phyloP scores from a whole-genome alignment of 1,140 invertebrate genomes.

The Cydia pomonella region DNA sequence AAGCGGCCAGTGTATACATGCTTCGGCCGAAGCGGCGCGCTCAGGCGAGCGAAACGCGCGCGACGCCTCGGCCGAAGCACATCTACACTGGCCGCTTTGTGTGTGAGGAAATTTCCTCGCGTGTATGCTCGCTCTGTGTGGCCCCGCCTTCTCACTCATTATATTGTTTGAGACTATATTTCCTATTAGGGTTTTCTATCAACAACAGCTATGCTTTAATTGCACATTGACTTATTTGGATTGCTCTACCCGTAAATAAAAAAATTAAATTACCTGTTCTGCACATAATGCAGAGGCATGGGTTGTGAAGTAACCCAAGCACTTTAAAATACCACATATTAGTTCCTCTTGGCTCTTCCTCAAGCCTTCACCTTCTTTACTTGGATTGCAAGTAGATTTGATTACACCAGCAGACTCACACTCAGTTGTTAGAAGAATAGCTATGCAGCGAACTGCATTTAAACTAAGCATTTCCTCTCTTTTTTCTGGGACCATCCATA shows the following conservation, averaged over 20 bases:
- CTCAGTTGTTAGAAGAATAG: slow-evolving; percentile 66
- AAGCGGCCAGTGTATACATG: too few relatives aligned
- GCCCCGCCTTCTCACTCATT: too few relatives aligned
- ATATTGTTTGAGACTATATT: too few relatives aligned
- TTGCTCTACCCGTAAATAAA: neutral
- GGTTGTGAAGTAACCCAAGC: slow-evolving; percentile 74
- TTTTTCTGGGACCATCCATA: slow-evolving; percentile 74
- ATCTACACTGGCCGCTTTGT: too few relatives aligned
- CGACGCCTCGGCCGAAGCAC: too few relatives aligned
- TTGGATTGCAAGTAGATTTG: slow-evolving; percentile 51
- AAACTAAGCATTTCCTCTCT: slow-evolving; percentile 74
- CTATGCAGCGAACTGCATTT: slow-evolving; percentile 65
- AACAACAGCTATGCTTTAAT: neutral
- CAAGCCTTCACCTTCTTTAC: slow-evolving; percentile 54
- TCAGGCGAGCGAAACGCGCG: too few relatives aligned
- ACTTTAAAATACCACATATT: slow-evolving; percentile 74
- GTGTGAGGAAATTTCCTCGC: too few relatives aligned
- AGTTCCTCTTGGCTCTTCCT: slow-evolving; percentile 73
- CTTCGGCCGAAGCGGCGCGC: too few relatives aligned
- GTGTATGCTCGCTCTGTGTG: too few relatives aligned
- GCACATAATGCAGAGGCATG: slow-evolving; percentile 66
- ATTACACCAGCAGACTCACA: slow-evolving; percentile 73
- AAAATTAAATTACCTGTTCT: slow-evolving; percentile 64
- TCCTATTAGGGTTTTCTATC: neutral
- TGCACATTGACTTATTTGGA: neutral